Percentiles rank a stretch among this genome's conserved stretches.
Conservation (phyloP, 2,113 vertebrate species). For the Sceloporus tristichus region DNA sequence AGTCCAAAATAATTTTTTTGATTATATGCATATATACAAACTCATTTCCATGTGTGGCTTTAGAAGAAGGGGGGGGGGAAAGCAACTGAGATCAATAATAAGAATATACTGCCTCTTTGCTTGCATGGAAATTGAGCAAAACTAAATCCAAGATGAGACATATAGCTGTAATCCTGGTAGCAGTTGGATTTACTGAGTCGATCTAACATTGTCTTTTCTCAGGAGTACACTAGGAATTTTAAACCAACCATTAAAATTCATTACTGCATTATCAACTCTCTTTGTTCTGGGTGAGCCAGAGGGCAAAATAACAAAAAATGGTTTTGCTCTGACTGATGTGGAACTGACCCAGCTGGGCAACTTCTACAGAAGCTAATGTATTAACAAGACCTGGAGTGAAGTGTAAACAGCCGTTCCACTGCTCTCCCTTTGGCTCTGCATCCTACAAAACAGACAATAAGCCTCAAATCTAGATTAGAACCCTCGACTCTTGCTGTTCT, state of each 20-base stretch:
- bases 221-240: conserved; percentile 56
- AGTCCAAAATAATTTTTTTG: too few relatives aligned
- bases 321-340: not conserved
- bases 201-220: conserved; percentile 30
- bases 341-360: not conserved
- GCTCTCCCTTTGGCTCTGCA: not conserved
- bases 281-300: conserved; percentile 9
- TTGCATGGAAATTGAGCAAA: not conserved
- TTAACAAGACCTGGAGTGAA: not conserved
- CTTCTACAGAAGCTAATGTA: not conserved
- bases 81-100: not conserved
- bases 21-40: not conserved
- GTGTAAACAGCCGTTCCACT: not conserved
- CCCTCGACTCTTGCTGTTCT: not conserved
- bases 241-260: conserved; percentile 55
- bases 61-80: not conserved
- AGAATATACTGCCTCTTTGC: conserved; percentile 17
- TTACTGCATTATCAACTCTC: conserved; percentile 22
- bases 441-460: not conserved
- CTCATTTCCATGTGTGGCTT: not conserved
- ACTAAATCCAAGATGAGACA: conserved; percentile 18
- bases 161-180: conserved; percentile 51
- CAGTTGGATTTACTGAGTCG: conserved; percentile 13
- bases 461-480: not conserved
- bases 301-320: conserved; percentile 30